phyloP scores from a whole-genome alignment of 2,113 vertebrate species.

The Burhinus bistriatus region DNA sequence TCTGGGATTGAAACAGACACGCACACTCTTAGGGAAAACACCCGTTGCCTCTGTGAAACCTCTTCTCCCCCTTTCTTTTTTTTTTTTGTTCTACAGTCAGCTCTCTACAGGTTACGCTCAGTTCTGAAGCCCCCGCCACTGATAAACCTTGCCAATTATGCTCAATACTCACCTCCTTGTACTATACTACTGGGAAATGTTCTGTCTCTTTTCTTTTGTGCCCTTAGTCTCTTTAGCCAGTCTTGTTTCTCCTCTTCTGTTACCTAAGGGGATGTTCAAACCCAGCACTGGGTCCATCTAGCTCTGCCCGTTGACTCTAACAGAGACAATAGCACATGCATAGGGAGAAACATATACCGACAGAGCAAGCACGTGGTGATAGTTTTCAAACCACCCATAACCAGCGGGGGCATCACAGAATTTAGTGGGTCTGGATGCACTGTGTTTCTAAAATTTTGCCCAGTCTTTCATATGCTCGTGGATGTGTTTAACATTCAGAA shows the following conservation, averaged over 20 bases:
- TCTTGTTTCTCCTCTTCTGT: not conserved
- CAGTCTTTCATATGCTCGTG: not conserved
- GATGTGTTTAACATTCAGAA: not conserved
- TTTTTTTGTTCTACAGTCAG: not conserved
- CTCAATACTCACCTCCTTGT: not conserved
- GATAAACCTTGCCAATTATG: not conserved
- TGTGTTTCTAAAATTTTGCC: not conserved
- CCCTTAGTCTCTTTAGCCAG: not conserved
- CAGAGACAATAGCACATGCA: not conserved
- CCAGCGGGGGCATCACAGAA: not conserved
- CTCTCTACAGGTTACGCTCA: not conserved
- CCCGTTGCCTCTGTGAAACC: not conserved
- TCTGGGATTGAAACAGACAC: not conserved
- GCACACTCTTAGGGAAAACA: not conserved
- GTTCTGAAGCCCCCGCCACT: not conserved
- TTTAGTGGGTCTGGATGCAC: not conserved
- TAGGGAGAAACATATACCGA: not conserved
- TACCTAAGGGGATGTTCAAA: not conserved
- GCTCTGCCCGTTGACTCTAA: not conserved
- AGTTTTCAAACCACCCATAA: not conserved
- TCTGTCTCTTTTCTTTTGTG: not conserved
- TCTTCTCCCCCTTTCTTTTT: not conserved
- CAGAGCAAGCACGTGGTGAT: not conserved
- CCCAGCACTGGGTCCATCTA: not conserved
- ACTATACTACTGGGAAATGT: not conserved